phyloP scores from a whole-genome alignment of 2,888 invertebrate genomes.

The Catocala fraxini region DNA sequence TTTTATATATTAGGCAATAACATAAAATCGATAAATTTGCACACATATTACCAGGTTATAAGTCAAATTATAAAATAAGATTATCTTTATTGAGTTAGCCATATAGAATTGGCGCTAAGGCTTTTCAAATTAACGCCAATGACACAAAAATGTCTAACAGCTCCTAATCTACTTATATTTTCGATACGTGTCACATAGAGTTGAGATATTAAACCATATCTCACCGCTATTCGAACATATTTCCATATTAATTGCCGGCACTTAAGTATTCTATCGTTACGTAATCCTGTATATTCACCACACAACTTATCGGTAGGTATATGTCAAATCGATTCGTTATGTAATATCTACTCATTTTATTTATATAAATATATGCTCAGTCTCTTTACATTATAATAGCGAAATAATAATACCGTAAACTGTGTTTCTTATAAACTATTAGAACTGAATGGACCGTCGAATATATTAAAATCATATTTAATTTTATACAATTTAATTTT shows the following conservation, averaged over 20 bases:
- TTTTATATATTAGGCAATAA: too few species aligned
- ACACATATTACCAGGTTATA: too few species aligned
- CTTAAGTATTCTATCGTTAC: slow-evolving; percentile 53
- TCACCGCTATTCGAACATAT: slow-evolving; percentile 56
- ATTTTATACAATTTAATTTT: slow-evolving; percentile 20
- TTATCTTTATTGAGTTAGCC: too few species aligned
- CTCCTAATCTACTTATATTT: slow-evolving; percentile 48
- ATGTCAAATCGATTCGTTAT: slow-evolving; percentile 15
- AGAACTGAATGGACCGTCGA: slow-evolving; percentile 11
- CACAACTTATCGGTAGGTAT: slow-evolving; percentile 16
- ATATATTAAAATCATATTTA: slow-evolving; percentile 18
- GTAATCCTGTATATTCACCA: slow-evolving; percentile 39
- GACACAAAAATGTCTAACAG: slow-evolving; percentile 11
- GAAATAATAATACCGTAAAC: slow-evolving; percentile 22
- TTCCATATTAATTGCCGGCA: slow-evolving; percentile 68
- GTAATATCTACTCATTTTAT: slow-evolving; percentile 32
- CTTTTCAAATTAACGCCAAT: too few species aligned
- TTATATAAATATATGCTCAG: slow-evolving; percentile 27
- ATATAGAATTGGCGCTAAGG: too few species aligned
- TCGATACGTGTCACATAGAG: slow-evolving; percentile 51
- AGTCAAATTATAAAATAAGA: too few species aligned
- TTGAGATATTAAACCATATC: slow-evolving; percentile 56
- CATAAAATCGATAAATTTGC: too few species aligned
- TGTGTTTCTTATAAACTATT: slow-evolving; percentile 9
- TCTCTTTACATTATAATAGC: slow-evolving; percentile 8